Evolutionary conservation across 2,888 invertebrate species (phyloP).

Genomic region (Orthonevra nobilis): DNA sequence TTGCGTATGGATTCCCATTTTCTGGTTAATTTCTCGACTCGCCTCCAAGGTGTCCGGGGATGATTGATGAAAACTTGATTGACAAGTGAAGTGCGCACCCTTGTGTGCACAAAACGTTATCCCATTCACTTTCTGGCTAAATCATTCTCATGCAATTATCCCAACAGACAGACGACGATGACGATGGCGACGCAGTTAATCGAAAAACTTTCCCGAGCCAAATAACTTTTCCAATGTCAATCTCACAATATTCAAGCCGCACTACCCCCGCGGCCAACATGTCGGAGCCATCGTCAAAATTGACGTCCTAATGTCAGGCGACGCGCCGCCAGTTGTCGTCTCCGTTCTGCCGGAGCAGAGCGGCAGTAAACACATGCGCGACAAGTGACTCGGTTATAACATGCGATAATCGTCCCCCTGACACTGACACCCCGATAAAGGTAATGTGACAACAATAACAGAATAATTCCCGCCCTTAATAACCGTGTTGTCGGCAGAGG

Average conservation of each 20-base stretch:
- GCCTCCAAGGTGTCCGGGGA: constrained; percentile 10
- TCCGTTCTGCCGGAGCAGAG: neutral
- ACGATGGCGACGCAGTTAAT: constrained; percentile 37
- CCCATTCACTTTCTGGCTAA: constrained; percentile 57
- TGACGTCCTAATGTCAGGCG: constrained; percentile 50
- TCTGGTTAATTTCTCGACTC: constrained; percentile 62
- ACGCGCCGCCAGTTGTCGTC: neutral
- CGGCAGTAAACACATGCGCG: constrained; percentile 13
- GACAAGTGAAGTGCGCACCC: constrained; percentile 60
- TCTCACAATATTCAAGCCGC: no score
- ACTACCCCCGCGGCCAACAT: neutral
- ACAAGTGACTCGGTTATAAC: constrained; percentile 35
- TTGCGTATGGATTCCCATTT: constrained; percentile 48
- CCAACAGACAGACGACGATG: constrained; percentile 12
- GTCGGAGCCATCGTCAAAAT: constrained; percentile 10
- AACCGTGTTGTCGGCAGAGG: neutral
- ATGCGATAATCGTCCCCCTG: constrained; percentile 45
- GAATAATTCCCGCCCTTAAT: constrained; percentile 18
- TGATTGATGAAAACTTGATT: constrained; percentile 67
- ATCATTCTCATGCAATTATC: constrained; percentile 62
- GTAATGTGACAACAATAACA: constrained; percentile 57
- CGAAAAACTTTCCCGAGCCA: constrained; percentile 55
- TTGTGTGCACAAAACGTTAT: constrained; percentile 2
- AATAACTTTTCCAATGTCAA: constrained; percentile 20
- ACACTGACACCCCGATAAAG: constrained; percentile 13